These are phyloP conservation scores for Apamea anceps DNA, from an alignment of 2,888 invertebrate genomes.

Conservation along the genomic window DNA sequence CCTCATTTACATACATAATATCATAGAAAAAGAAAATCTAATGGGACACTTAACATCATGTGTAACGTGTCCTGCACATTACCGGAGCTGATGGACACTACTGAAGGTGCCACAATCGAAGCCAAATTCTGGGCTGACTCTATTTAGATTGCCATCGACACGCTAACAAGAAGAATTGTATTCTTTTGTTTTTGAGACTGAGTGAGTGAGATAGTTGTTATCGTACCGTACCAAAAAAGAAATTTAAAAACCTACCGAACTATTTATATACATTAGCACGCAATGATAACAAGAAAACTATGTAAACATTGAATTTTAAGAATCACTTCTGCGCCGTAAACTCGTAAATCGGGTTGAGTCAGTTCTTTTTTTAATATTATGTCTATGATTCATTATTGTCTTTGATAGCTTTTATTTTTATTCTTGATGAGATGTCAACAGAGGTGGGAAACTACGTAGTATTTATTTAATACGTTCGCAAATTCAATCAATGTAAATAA, in stretches of 20 bases:
- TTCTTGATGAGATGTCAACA: constrained; percentile 27
- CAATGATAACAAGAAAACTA: constrained; percentile 29
- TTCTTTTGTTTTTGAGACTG: neutral
- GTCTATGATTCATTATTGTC: constrained; percentile 34
- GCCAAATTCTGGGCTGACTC: neutral
- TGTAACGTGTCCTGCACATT: neutral
- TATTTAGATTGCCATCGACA: neutral
- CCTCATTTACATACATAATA: neutral
- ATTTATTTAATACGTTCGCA: constrained; percentile 7
- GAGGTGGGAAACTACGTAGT: constrained; percentile 39
- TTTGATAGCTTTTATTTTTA: constrained; percentile 20
- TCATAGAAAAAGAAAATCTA: neutral
- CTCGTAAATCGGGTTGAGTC: constrained; percentile 32
- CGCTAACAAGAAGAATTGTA: neutral
- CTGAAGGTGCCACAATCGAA: neutral
- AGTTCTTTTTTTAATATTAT: constrained; percentile 19
- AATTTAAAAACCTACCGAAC: neutral
- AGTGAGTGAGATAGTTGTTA: neutral
- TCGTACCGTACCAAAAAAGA: neutral
- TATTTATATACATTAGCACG: constrained; percentile 21
- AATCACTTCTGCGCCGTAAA: constrained; percentile 40
- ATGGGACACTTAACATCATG: neutral
- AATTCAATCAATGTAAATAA: neutral
- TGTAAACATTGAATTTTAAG: constrained; percentile 34
- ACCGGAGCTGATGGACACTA: neutral